Evolutionary conservation across 1,140 invertebrate species (phyloP), one percentile per base, ranked within the genome.

Genomic region (Plutomurus gul): DNA sequence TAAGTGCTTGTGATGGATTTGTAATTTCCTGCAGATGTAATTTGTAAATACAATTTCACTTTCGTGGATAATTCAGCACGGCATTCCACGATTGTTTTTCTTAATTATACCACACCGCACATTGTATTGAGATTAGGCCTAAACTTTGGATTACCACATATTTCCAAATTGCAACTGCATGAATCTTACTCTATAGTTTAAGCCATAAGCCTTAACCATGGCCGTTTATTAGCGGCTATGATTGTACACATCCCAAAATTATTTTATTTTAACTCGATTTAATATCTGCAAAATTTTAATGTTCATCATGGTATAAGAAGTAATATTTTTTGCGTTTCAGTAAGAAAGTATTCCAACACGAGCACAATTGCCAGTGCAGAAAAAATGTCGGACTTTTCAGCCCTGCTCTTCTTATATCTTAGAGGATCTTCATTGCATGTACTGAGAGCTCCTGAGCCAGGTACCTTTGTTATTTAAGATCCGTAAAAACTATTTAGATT

Each of bases 361-460:
- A 93, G 79, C 88, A 89, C 82, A 92, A 93, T 82, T 90, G 93
- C 74, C 81, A 86, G 36, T 85, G 84, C 36, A 47, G 80, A 65
- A n/a, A 76, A 22, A 77, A 79, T 76, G 16, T 73, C 70, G n/a
- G 81, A 84, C 33, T 80, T 84, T 51, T 85, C 87, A 20, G 89
- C 90, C 77, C 82, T 93, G 16, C 91, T 90, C 81, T 88, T 90
- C 51, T 89, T 93, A 87, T 93, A 93, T 82, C 84, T 92, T 7
- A 85, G 87, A 36, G 88, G 87, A 78, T 88, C 88, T 77, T 86
- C 90, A 72, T 65, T 93, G 1, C 92, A 93, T 85, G 85, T 91
- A n/a, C 88, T 94, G 82, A 87, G 92, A 71, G 92, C 91, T 16
- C 89, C 92, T 11, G 93, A 94, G 84, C 92, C 92, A 65, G 40